Percentiles rank a stretch among this genome's conserved stretches.
Conservation (phyloP, 2,888 invertebrate species). For the Caenorhabditis auriculariae region DNA sequence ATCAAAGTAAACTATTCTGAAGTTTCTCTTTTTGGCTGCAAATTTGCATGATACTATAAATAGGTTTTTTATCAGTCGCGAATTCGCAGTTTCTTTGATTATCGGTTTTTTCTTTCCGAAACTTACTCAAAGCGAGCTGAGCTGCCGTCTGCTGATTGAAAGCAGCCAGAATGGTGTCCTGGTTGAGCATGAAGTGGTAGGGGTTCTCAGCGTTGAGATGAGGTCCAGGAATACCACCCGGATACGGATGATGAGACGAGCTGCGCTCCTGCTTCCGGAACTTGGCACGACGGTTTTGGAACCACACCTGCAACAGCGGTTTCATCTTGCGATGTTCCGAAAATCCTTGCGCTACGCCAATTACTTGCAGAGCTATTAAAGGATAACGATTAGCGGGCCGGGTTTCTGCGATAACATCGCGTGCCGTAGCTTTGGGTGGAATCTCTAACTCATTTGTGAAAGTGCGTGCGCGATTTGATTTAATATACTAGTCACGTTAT, state of each 20-base stretch:
- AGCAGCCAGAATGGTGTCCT: slow-evolving; percentile 28
- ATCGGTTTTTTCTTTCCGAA: not conserved
- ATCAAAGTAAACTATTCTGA: too few species aligned
- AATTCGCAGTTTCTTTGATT: not conserved
- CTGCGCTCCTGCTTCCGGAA: slow-evolving; percentile 51
- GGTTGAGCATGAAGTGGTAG: slow-evolving; percentile 28
- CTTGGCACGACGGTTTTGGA: slow-evolving; percentile 61
- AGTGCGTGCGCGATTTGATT: not conserved
- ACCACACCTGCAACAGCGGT: slow-evolving; percentile 55
- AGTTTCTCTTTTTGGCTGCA: too few species aligned
- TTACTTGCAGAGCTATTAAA: too few species aligned
- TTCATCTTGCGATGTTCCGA: too few species aligned
- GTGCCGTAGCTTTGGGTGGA: too few species aligned
- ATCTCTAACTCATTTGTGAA: too few species aligned
- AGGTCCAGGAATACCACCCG: slow-evolving; percentile 20
- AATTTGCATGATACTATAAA: too few species aligned
- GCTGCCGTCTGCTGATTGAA: slow-evolving; percentile 34
- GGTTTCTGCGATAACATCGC: too few species aligned
- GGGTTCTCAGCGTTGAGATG: slow-evolving; percentile 20
- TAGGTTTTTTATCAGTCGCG: too few species aligned
- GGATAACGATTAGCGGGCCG: too few species aligned
- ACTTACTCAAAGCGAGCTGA: slow-evolving; percentile 26
- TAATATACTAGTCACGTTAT: too few species aligned
- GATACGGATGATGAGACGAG: slow-evolving; percentile 33
- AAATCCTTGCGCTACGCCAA: too few species aligned